phyloP scores from a whole-genome alignment of 23 tunicate species.

The Pegea sp. region DNA sequence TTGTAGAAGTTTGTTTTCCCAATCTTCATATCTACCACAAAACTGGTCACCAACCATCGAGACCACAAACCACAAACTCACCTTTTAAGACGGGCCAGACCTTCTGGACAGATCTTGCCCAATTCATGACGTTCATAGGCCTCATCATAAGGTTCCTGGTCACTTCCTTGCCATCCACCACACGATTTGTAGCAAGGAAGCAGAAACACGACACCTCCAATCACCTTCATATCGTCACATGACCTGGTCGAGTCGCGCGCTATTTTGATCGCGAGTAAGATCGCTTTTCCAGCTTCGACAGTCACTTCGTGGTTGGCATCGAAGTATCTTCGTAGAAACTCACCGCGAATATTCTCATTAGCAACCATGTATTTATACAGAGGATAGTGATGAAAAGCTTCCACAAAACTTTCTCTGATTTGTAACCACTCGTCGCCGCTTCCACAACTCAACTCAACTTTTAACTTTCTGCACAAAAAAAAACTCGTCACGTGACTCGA shows the following conservation, averaged over 20 bases:
- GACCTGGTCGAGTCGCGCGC: no score
- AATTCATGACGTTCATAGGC: neutral
- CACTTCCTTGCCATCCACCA: neutral
- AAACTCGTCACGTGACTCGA: no score
- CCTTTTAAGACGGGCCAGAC: neutral
- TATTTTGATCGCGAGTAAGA: neutral
- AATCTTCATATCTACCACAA: neutral
- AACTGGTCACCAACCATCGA: neutral
- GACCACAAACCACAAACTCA: neutral
- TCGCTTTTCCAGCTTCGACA: neutral
- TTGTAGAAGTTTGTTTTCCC: neutral
- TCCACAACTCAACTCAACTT: no score
- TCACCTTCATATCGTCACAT: slow-evolving; percentile 1
- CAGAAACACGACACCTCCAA: neutral
- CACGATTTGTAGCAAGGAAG: neutral
- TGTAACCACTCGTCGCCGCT: neutral
- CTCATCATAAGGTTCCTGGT: neutral
- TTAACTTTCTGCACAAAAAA: no score
- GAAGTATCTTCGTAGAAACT: neutral
- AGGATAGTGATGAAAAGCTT: neutral
- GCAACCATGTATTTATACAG: neutral
- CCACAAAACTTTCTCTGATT: neutral
- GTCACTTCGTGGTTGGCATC: neutral
- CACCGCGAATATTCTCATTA: neutral
- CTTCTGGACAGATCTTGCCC: neutral